phyloP scores from a whole-genome alignment of 2,888 invertebrate species.

The Nematopogon swammerdamellus region DNA sequence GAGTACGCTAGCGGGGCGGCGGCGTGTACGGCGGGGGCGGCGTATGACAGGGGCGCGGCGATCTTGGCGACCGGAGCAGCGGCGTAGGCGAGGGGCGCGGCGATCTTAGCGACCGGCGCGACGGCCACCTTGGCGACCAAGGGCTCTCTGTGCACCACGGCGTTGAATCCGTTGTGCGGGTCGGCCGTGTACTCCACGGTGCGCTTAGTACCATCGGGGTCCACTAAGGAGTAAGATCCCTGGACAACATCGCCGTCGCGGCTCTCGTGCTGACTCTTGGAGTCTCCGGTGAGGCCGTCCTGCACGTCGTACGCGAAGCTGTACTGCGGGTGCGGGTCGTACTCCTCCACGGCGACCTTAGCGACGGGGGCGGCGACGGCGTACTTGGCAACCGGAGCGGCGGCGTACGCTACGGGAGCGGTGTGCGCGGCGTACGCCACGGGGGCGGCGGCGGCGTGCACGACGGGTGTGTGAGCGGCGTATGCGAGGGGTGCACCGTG shows the following conservation, averaged over 20 bases:
- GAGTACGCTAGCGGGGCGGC: slow-evolving; percentile 24
- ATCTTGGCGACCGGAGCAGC: slow-evolving; percentile 20
- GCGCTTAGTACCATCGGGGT: slow-evolving; percentile 46
- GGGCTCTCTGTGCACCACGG: slow-evolving; percentile 44
- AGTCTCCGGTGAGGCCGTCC: slow-evolving; percentile 23
- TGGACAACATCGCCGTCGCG: slow-evolving; percentile 49
- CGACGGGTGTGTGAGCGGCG: slow-evolving; percentile 15
- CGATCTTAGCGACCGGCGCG: slow-evolving; percentile 26
- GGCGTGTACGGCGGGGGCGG: slow-evolving; percentile 19
- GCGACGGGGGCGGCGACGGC: slow-evolving; percentile 13
- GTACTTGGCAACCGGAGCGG: slow-evolving; percentile 7
- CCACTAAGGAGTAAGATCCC: slow-evolving; percentile 46
- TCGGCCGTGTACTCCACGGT: slow-evolving; percentile 52
- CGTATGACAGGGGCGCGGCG: slow-evolving; percentile 23
- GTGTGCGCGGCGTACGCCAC: slow-evolving; percentile 16
- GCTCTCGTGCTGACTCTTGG: slow-evolving; percentile 42
- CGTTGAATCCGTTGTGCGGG: slow-evolving; percentile 48
- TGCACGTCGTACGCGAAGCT: slow-evolving; percentile 18
- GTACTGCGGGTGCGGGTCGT: slow-evolving; percentile 57
- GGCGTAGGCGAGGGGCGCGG: slow-evolving; percentile 25
- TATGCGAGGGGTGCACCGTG: slow-evolving; percentile 16
- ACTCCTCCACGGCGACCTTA: slow-evolving; percentile 21
- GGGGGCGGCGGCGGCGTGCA: slow-evolving; percentile 15
- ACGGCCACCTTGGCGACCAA: slow-evolving; percentile 29
- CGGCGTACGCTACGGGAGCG: slow-evolving; percentile 13